Conservation (phyloP, 2,888 invertebrate genomes). For the Caenorhabditis macrosperma region DNA sequence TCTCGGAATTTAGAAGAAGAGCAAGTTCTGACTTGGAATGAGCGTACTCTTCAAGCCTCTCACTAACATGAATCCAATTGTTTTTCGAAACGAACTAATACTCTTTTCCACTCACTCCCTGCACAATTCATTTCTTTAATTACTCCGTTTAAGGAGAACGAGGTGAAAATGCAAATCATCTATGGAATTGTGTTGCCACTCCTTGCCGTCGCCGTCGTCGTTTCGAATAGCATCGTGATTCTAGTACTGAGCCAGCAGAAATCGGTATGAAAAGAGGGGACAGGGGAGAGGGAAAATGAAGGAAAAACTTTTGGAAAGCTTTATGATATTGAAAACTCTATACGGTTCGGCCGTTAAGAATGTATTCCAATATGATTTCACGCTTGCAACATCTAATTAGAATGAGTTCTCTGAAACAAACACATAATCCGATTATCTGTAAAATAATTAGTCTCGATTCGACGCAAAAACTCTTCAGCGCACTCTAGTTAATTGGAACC, state of each 20-base stretch:
- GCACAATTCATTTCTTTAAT: no score
- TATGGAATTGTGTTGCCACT: slow-evolving; percentile 67
- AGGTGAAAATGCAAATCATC: slow-evolving; percentile 61
- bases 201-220: slow-evolving; percentile 63
- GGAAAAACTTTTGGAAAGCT: background rate
- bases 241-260: slow-evolving; percentile 67
- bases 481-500: no score
- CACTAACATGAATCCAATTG: background rate
- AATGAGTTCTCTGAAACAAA: no score
- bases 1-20: no score
- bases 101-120: background rate
- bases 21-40: background rate
- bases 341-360: no score
- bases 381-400: no score
- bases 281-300: background rate
- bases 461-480: no score
- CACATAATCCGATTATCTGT: no score
- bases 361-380: no score
- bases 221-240: slow-evolving; percentile 67
- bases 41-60: background rate
- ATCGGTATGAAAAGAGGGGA: slow-evolving; percentile 60
- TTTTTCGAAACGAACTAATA: background rate
- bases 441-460: no score
- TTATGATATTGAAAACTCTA: no score
- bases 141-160: slow-evolving; percentile 63